Base-by-base conservation (phyloP, 2,888 invertebrate species). In the Platycnemis pennipes region DNA sequence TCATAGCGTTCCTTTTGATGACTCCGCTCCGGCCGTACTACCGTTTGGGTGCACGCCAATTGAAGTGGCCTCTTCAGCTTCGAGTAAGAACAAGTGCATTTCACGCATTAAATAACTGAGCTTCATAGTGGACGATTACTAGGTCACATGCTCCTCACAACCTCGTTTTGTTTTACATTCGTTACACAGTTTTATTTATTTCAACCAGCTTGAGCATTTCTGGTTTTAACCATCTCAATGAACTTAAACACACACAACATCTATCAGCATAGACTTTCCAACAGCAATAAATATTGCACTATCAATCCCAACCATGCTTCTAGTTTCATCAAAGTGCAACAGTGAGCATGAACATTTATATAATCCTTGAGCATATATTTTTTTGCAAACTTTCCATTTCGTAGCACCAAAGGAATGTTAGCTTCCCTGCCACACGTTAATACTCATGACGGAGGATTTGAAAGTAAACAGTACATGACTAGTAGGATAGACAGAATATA, bases 331-430 rank as follows among this genome's bases (percentile, higher is more conserved):
- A 63, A 91, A 91, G 91, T 63, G 91, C 91, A 91, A 91, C 91
- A 91, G 91, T 91, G 91, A 91, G 91, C 91, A 91, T 63, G 91
- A 91, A 91, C 91, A 91, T 91, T 91, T 91, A 91, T 91, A 63
- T 56, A 91, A 91, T 91, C 91, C 91, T 91, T 91, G 91, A 91
- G 91, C 91, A 91, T 91, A 91, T 91, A 91, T 91, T 91, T 89
- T 89, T 91, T 56, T 91, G 63, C 91, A 87, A 87, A 91, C 91
- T 91, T 91, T 91, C 91, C 56, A 63, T 91, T 91, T 53, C 91
- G 91, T 91, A 91, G 91, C 91, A 91, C 91, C 91, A 91, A 91
- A 91, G 91, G 91, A 91, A 91, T 91, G 91, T 91, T 91, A 91
- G 56, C 91, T 91, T 91, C 91, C 91, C 91, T 91, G 91, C 91